Base-by-base conservation (phyloP, 2,797 vertebrate species). In the Iguana delicatissima region DNA sequence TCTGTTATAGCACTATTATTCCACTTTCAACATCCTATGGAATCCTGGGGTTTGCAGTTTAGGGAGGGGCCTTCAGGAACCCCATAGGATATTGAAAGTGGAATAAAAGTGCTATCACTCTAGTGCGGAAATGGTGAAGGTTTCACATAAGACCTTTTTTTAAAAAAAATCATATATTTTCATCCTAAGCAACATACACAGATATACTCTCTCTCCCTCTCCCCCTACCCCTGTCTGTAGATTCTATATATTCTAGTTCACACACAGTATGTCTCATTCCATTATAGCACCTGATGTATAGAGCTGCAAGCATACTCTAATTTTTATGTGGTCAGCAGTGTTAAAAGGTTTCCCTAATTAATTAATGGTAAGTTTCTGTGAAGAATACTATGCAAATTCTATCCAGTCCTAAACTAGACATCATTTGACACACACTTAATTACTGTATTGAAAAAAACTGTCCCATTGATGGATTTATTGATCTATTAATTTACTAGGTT, bases 401-500 rank as follows among this genome's bases (percentile, higher is more conserved):
- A 0, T 50, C 86, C 77, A 81, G 57, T 6, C 89, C 24, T 73
- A 92, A 89, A 88, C 0, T 52, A 69, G 1, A 7, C n/a, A 91
- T 5, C 0, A 0, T 86, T 79, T 67, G 35, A 26, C 52, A 89
- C 55, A 86, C 89, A 74, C 16, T 73, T 89, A 26, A 2, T 1
- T 74, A 90, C 90, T 18, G 2, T 84, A 89, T 85, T 87, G 87
- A 88, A 89, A 32, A 0, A 0, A 14, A 89, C 73, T 62, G 80
- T 79, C 14, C 90, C 92, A 83, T 50, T 81, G 9, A 90, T 81
- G 80, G 46, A 80, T 89, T 92, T 94, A 91, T 77, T 93, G 55
- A 92, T 91, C 92, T 90, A 92, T 93, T 64, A 55, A 35, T 52
- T 95, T 88, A 83, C 52, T 76, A 93, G 57, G 26, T 91, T 91